Conservation (phyloP, 1,140 invertebrate species). For the Hermetia illucens region DNA sequence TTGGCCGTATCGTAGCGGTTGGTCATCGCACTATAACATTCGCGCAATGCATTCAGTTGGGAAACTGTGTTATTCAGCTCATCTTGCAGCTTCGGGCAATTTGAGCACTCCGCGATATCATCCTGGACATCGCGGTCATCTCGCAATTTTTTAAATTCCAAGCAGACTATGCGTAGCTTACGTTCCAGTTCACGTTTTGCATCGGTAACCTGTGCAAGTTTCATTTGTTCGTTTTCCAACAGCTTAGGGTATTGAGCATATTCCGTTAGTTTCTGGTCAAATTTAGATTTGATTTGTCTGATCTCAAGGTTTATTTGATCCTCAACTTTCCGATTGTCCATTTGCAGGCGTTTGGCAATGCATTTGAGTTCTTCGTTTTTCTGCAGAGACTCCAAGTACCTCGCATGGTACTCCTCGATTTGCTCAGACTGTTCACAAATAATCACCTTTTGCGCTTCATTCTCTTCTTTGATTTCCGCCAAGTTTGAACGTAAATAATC, state of each 20-base stretch:
- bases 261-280: conserved; percentile 62
- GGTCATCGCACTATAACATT: conserved; percentile 25
- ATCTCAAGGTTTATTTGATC: conserved; percentile 64
- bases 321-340: conserved; percentile 57
- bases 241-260: conserved; percentile 55
- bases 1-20: conserved; percentile 41
- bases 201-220: conserved; percentile 54
- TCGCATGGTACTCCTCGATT: conserved; percentile 57
- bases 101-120: conserved; percentile 12
- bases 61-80: no score
- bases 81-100: no score
- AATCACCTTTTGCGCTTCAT: conserved; percentile 45
- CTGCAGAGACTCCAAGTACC: conserved; percentile 56
- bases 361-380: conserved; percentile 55
- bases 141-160: no score
- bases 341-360: conserved; percentile 56
- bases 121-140: no score
- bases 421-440: conserved; percentile 55
- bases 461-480: conserved; percentile 24
- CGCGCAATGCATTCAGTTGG: no score
- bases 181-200: conserved; percentile 24
- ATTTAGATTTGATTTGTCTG: conserved; percentile 53
- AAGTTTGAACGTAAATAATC: conserved; percentile 18
- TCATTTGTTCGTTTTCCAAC: conserved; percentile 53
- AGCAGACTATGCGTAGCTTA: conserved; percentile 23